Evolutionary conservation across 2,113 vertebrate genomes (phyloP), one percentile per base, ranked within the genome.

Genomic region (Plestiodon gilberti): DNA sequence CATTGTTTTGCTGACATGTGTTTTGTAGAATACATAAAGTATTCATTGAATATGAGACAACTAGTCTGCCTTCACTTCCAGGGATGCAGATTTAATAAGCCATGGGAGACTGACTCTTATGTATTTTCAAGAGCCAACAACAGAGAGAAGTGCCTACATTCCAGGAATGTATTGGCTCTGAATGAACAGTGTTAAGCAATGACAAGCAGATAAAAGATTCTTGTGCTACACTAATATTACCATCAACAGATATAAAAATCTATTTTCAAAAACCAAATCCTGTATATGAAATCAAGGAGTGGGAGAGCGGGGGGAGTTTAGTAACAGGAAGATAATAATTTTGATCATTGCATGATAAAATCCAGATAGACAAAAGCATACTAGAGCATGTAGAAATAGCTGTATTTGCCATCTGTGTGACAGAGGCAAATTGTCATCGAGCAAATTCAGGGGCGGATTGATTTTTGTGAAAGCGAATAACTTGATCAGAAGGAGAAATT

Each of bases 401-500:
- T 87, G 80, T 91, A 64, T 88, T 90, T 93, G 80, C 93, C 64
- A 79, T 81, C 25, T 89, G 77, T 89, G 65, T 92, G 93, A 93
- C 93, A 92, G 81, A 94, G 84, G 90, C 76, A 96, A 92, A 95
- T 95, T 77, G 90, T 91, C 94, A 90, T 88, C 89, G 82, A 89
- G 84, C 76, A 78, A 89, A 91, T 90, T 88, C 43, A 6, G 82
- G 87, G 43, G 91, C 75, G 84, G 91, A 90, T 87, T 23, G 77
- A 93, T 93, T 93, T 96, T 76, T 1, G 73, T 78, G 89, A 92
- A 93, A 93, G 87, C 93, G 94, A 94, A 95, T 94, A 89, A 92
- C 90, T 95, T 95, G 88, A 93, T 94, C 94, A 89, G 88, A 89
- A 90, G 93, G 90, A 93, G 92, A 94, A 95, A 94, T 93, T 82